A percentile compares a stretch with the other conserved stretches of the same genome.
Conservation (phyloP, 2,888 invertebrate genomes). For the Branchipolynoe longqiensis region DNA sequence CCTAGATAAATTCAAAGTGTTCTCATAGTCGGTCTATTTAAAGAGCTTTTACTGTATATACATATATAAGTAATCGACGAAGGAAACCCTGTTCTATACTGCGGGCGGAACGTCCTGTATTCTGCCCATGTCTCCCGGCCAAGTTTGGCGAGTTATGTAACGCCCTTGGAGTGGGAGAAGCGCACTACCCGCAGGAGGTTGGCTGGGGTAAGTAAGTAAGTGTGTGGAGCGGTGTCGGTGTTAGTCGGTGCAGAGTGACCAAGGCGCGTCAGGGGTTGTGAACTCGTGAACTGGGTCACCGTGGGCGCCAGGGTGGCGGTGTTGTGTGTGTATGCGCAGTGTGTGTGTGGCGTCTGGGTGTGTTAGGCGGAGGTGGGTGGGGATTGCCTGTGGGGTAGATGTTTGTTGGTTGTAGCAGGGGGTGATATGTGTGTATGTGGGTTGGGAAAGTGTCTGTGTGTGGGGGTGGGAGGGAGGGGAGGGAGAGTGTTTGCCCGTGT, state of each 20-base stretch:
- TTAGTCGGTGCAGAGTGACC: conserved; percentile 32
- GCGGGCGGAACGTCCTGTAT: too few relatives aligned
- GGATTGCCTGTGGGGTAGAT: neutral
- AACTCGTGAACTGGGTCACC: conserved; percentile 57
- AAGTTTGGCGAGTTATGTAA: neutral
- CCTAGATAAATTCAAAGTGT: too few relatives aligned
- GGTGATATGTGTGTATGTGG: neutral
- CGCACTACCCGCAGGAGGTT: neutral
- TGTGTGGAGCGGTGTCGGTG: neutral
- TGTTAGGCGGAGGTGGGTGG: conserved; percentile 1
- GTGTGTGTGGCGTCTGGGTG: neutral
- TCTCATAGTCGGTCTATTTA: too few relatives aligned
- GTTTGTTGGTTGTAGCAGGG: neutral
- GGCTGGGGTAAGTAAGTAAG: neutral
- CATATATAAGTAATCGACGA: too few relatives aligned
- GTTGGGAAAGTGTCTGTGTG: neutral
- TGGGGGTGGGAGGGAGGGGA: neutral
- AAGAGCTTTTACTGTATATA: too few relatives aligned
- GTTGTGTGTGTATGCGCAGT: neutral
- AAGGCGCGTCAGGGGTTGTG: conserved; percentile 47
- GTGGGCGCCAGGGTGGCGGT: conserved; percentile 6
- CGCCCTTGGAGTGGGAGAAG: conserved; percentile 21
- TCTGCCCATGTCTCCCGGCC: conserved; percentile 29
- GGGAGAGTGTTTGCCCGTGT: neutral
- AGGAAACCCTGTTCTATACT: too few relatives aligned